Percentiles rank a stretch among this genome's conserved stretches.
phyloP scores from a whole-genome alignment of 1,140 invertebrate genomes.

The Ectropis grisescens region DNA sequence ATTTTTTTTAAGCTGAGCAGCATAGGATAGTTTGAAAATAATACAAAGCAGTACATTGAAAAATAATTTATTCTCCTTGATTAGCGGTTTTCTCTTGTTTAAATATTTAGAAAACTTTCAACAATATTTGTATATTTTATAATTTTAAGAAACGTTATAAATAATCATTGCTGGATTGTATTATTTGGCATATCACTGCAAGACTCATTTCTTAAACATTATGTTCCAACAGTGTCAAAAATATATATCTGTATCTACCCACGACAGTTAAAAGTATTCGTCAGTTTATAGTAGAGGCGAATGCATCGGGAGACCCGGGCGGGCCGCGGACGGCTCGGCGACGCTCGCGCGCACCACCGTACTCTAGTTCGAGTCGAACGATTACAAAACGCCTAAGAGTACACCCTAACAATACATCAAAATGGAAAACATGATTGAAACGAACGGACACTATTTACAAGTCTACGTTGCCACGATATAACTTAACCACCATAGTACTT shows the following conservation, averaged over 20 bases:
- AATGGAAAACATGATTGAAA: constrained; percentile 57
- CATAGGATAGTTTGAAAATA: constrained; percentile 22
- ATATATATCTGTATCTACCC: constrained; percentile 8
- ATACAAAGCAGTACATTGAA: constrained; percentile 56
- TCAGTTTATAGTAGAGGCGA: constrained; percentile 3
- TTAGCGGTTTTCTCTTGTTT: constrained; percentile 60
- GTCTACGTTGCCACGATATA: constrained; percentile 38
- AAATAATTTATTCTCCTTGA: constrained; percentile 70
- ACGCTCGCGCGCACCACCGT: too few species aligned
- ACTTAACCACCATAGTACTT: constrained; percentile 27
- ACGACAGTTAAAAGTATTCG: constrained; percentile 23
- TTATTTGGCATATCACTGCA: constrained; percentile 65
- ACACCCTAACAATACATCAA: constrained; percentile 61
- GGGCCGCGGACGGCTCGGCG: too few species aligned
- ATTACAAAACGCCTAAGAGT: constrained; percentile 59
- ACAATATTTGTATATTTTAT: constrained; percentile 67
- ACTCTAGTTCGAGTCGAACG: constrained; percentile 44
- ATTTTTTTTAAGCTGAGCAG: too few species aligned
- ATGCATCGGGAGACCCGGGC: too few species aligned
- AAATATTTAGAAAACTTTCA: constrained; percentile 68
- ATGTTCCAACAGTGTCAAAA: constrained; percentile 22
- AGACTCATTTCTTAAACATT: constrained; percentile 29
- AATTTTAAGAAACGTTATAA: constrained; percentile 54
- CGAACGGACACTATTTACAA: constrained; percentile 51
- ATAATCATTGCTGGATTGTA: constrained; percentile 61